phyloP scores from a whole-genome alignment of 2,888 invertebrate species.

The Luffia ferchaultella region DNA sequence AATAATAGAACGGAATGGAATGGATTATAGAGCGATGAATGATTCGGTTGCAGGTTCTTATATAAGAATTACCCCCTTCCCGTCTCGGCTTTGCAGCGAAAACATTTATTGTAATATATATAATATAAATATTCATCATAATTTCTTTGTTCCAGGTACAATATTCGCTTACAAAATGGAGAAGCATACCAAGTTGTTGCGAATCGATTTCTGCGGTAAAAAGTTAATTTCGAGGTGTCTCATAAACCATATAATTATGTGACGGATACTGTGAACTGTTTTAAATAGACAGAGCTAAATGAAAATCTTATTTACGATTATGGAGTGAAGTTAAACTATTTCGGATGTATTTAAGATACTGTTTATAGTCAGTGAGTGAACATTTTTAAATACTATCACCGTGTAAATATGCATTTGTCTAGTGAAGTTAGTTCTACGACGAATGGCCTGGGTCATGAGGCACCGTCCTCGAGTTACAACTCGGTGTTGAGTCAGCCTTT shows the following conservation, averaged over 20 bases:
- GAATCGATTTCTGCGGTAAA: neutral
- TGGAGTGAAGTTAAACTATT: slow-evolving; percentile 4
- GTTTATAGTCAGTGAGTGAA: too few species aligned
- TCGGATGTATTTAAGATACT: slow-evolving; percentile 8
- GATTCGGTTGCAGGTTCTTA: too few species aligned
- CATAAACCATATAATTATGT: slow-evolving; percentile 31
- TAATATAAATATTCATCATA: too few species aligned
- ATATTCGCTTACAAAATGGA: neutral
- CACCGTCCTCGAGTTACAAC: slow-evolving; percentile 51
- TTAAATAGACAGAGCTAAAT: neutral
- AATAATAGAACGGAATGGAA: too few species aligned
- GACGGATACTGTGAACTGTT: slow-evolving; percentile 34
- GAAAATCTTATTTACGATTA: neutral
- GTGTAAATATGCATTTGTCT: slow-evolving; percentile 75
- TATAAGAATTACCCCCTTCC: too few species aligned
- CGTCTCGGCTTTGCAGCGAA: too few species aligned
- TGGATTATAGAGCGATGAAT: too few species aligned
- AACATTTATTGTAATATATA: too few species aligned
- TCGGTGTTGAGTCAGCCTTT: slow-evolving; percentile 65
- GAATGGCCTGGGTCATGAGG: slow-evolving; percentile 56
- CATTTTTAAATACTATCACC: too few species aligned
- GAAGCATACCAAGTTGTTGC: neutral
- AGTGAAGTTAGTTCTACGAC: slow-evolving; percentile 82
- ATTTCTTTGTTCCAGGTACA: neutral
- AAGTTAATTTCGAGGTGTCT: neutral